Evolutionary conservation across 2,113 vertebrate genomes (phyloP).

Genomic region (Corythoichthys intestinalis): DNA sequence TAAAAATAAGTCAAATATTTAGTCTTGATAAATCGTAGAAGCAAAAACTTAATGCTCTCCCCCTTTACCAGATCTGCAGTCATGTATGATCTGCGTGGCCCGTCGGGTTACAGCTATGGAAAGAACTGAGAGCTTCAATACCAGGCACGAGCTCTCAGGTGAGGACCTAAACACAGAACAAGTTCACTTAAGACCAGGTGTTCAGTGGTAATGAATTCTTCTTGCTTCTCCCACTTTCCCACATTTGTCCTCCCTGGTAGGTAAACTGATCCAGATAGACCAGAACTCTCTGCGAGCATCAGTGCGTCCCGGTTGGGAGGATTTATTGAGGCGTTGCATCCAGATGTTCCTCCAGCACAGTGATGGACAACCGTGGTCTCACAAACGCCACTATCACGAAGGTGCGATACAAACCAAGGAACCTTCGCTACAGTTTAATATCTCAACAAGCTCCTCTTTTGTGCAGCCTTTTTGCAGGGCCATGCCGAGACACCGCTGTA

Average conservation of each 20-base stretch:
- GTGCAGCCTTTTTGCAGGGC: slow-evolving; percentile 86
- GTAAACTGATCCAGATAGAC: slow-evolving; percentile 96
- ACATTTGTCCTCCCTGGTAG: slow-evolving; percentile 56
- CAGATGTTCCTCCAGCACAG: slow-evolving; percentile 96
- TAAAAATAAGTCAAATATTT: too few relatives aligned
- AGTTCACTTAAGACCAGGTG: slow-evolving; percentile 2
- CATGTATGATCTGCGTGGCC: slow-evolving; percentile 98
- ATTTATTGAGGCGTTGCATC: slow-evolving; percentile 88
- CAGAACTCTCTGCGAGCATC: slow-evolving; percentile 88
- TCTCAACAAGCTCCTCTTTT: slow-evolving; percentile 22
- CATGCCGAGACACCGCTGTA: slow-evolving; percentile 92
- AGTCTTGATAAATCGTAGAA: not conserved
- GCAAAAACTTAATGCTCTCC: not conserved
- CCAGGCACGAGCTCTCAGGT: slow-evolving; percentile 95
- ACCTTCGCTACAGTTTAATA: slow-evolving; percentile 12
- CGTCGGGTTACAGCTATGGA: slow-evolving; percentile 85
- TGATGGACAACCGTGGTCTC: slow-evolving; percentile 92
- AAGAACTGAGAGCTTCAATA: slow-evolving; percentile 92
- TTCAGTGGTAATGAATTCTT: slow-evolving; percentile 6
- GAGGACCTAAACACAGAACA: slow-evolving; percentile 33
- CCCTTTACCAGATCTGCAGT: slow-evolving; percentile 85
- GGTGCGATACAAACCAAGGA: slow-evolving; percentile 66
- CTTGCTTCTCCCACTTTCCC: not conserved
- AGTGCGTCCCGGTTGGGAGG: slow-evolving; percentile 96
- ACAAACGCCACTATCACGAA: slow-evolving; percentile 96